phyloP scores from a whole-genome alignment of 2,113 vertebrate species.

The Phycodurus eques region DNA sequence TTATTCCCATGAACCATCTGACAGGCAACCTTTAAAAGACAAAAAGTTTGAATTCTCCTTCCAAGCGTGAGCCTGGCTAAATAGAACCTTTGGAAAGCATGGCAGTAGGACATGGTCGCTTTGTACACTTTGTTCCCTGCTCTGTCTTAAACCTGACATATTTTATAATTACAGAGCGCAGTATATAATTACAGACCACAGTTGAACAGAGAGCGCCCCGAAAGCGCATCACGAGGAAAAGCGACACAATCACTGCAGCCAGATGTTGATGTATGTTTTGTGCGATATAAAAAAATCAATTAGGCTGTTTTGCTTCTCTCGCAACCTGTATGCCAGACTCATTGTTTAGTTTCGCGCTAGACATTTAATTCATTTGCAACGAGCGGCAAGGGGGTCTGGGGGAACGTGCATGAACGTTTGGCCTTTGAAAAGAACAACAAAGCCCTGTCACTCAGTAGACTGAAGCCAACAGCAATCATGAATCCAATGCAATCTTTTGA shows the following conservation, averaged over 20 bases:
- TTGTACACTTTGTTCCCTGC: slow-evolving; percentile 6
- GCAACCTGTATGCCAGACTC: slow-evolving; percentile 16
- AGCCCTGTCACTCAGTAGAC: slow-evolving; percentile 6
- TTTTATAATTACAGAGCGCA: slow-evolving; percentile 1
- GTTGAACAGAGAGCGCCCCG: neutral
- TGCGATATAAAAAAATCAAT: slow-evolving; percentile 24
- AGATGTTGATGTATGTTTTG: slow-evolving; percentile 14
- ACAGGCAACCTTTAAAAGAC: slow-evolving; percentile 40
- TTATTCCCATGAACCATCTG: slow-evolving; percentile 9
- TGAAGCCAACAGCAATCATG: slow-evolving; percentile 24
- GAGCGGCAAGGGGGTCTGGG: neutral
- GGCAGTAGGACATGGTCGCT: slow-evolving; percentile 9
- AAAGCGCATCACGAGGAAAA: neutral
- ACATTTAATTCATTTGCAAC: slow-evolving; percentile 38
- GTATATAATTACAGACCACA: too few relatives aligned
- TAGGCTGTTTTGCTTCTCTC: slow-evolving; percentile 31
- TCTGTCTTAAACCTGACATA: slow-evolving; percentile 22
- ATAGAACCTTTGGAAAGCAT: slow-evolving; percentile 10
- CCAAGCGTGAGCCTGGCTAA: slow-evolving; percentile 17
- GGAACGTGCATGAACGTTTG: slow-evolving; percentile 17
- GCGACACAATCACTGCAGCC: neutral
- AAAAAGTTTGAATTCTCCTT: slow-evolving; percentile 20
- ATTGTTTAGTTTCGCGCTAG: neutral
- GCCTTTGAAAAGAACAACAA: slow-evolving; percentile 10
- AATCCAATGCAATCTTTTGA: slow-evolving; percentile 35